Base-by-base conservation (phyloP, 2,888 invertebrate species). In the Thereva nobilitata region DNA sequence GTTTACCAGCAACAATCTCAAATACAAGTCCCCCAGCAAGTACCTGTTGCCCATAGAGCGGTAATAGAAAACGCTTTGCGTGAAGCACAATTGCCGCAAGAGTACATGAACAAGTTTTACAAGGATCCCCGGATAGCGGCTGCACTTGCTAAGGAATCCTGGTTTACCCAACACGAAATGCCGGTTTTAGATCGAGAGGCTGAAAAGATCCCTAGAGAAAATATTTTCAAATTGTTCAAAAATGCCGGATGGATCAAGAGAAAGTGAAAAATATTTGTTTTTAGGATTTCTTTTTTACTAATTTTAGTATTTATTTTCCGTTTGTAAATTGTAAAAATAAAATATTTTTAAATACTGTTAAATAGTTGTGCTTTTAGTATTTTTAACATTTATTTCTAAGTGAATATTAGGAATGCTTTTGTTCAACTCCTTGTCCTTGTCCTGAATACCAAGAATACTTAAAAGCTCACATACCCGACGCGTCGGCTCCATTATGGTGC, bases 101-200 rank as follows among this genome's bases (percentile, higher is more conserved):
- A 90, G 68, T 80, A 90, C 38, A 80, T 85, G 57, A 84, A 85
- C 53, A 82, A 82, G 5, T 92, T 92, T 78, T 93, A 91, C 77
- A 90, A 89, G 74, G 88, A 92, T 79, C 92, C 92, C 0, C 78
- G 83, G 2, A 85, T 91, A 8, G 92, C 89, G 5, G 87, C 86
- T 5, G 88, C 86, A 0, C 82, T 93, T 7, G 92, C 92, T 1
- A 87, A 88, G 73, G 90, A 89, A 73, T 91, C 92, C 0, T 91
- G 91, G 89, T 86, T 91, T 72, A 85, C 86, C 0, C 85, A 88
- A 71, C 90, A 90, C 75, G 91, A 92, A 77, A 89, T 88, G 84
- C 89, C 88, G 69, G 92, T 92, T 0, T 84, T 87, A 50, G 86
- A 92, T 75, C 84, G 93, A 8, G 92, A 92, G 75, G 88, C 92